These are phyloP conservation scores for Mastomys coucha DNA, from an alignment of 2,113 vertebrate species.

Conservation along the genomic window DNA sequence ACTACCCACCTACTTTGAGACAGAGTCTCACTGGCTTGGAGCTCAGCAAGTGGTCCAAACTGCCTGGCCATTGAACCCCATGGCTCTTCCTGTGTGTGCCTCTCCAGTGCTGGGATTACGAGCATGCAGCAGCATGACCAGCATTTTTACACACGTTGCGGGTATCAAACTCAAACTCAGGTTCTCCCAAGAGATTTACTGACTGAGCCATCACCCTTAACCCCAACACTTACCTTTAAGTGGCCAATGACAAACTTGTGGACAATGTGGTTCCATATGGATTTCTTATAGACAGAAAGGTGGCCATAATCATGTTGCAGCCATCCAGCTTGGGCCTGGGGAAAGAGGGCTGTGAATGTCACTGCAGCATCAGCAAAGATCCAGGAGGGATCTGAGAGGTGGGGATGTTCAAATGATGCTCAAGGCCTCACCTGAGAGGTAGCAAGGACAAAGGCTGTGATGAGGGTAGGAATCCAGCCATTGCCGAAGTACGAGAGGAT, in stretches of 20 bases:
- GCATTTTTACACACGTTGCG: too few relatives aligned
- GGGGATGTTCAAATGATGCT: background rate
- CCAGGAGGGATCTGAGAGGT: background rate
- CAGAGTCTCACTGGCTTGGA: background rate
- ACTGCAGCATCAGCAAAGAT: rapidly evolving
- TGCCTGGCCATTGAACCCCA: background rate
- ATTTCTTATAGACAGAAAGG: slow-evolving; percentile 95
- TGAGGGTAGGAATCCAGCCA: slow-evolving; percentile 91
- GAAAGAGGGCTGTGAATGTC: background rate
- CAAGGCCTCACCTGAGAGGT: slow-evolving; percentile 91
- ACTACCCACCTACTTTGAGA: background rate
- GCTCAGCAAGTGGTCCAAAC: background rate
- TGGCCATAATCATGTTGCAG: slow-evolving; percentile 98
- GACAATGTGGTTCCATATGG: slow-evolving; percentile 93
- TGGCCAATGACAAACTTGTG: slow-evolving; percentile 97
- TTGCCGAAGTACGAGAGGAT: slow-evolving; percentile 90
- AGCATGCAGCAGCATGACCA: background rate
- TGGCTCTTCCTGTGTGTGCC: background rate
- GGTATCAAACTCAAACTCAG: background rate
- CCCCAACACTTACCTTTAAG: slow-evolving; percentile 90
- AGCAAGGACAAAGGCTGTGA: slow-evolving; percentile 89
- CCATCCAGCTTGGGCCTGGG: slow-evolving; percentile 95
- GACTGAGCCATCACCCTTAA: background rate
- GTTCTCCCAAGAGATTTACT: background rate
- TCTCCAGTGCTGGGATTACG: background rate